phyloP scores from a whole-genome alignment of 2,113 vertebrate genomes.

The Bucco capensis region DNA sequence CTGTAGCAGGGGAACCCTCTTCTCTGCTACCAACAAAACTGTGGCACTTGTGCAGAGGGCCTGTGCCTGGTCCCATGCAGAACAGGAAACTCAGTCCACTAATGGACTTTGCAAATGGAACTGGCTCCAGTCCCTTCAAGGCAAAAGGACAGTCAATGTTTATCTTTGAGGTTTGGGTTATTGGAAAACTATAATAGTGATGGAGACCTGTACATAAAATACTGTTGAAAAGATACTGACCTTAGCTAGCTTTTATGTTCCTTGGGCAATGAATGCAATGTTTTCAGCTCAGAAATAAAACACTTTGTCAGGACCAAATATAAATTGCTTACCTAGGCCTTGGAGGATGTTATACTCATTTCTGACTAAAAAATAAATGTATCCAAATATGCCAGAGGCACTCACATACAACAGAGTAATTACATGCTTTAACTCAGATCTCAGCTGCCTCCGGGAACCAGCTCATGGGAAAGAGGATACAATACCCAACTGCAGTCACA shows the following conservation, averaged over 20 bases:
- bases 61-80: too few relatives aligned
- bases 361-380: not conserved
- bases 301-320: not conserved
- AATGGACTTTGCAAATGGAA: not conserved
- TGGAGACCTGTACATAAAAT: not conserved
- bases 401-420: not conserved
- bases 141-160: not conserved
- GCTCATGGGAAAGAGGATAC: not conserved
- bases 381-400: not conserved
- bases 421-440: accelerated
- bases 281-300: not conserved
- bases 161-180: not conserved
- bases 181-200: not conserved
- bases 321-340: not conserved
- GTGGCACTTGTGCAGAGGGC: not conserved
- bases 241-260: not conserved
- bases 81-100: not conserved
- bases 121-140: not conserved
- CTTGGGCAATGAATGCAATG: not conserved
- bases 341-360: not conserved
- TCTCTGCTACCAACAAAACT: not conserved
- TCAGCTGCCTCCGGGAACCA: not conserved
- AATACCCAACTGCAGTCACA: not conserved
- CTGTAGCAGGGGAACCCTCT: accelerated
- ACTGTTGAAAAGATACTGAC: not conserved